Evolutionary conservation across 2,888 invertebrate species (phyloP).

Genomic region (Leptodirus hochenwartii): DNA sequence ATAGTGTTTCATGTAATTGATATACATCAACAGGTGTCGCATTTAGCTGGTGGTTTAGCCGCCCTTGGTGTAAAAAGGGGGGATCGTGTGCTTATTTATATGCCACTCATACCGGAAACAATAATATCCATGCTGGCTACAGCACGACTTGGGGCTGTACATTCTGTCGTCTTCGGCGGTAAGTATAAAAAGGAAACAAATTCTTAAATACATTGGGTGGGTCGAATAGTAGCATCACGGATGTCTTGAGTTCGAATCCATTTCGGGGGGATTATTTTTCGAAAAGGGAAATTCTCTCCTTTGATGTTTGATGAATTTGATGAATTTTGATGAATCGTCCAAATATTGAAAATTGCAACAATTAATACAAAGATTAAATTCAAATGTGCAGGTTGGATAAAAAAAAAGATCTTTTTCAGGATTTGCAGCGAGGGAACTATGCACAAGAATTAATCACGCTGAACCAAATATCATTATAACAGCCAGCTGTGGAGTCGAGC

Average conservation of each 20-base stretch:
- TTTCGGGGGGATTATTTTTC: too few species aligned
- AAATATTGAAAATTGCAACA: too few species aligned
- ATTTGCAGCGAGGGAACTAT: constrained; percentile 76
- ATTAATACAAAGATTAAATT: too few species aligned
- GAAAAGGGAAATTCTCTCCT: too few species aligned
- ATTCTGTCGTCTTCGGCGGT: constrained; percentile 90
- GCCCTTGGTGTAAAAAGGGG: constrained; percentile 64
- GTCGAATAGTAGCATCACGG: background rate
- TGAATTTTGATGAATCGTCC: too few species aligned
- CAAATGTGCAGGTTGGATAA: constrained; percentile 5
- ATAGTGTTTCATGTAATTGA: too few species aligned
- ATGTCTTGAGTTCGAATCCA: too few species aligned
- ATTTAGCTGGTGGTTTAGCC: constrained; percentile 61
- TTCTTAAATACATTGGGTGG: background rate
- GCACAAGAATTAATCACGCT: constrained; percentile 71
- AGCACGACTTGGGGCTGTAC: constrained; percentile 76
- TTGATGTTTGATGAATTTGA: too few species aligned
- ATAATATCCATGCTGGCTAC: constrained; percentile 79
- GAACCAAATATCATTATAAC: constrained; percentile 78
- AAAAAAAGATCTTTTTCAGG: constrained; percentile 32
- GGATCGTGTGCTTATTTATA: constrained; percentile 78
- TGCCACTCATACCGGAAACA: constrained; percentile 87
- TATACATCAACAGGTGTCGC: too few species aligned
- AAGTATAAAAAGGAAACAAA: constrained; percentile 16
- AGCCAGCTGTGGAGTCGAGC: constrained; percentile 83